Evolutionary conservation across 2,113 vertebrate species (phyloP).

Genomic region (Antechinus flavipes): DNA sequence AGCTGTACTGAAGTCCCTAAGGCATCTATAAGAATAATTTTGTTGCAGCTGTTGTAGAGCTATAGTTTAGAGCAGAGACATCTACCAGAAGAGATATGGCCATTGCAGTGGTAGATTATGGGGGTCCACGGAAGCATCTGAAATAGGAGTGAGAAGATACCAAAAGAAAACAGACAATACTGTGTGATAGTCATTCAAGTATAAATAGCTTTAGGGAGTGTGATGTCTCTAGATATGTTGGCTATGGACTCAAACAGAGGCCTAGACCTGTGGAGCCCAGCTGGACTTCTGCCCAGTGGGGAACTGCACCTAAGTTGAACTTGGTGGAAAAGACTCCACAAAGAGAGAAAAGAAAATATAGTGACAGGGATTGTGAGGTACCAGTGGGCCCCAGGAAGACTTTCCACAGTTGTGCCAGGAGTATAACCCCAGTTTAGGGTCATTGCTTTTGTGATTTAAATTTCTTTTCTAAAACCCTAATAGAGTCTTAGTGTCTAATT

Average conservation of each 20-base stretch:
- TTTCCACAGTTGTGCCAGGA: not conserved
- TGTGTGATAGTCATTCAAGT: not conserved
- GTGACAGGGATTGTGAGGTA: not conserved
- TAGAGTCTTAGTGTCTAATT: not conserved
- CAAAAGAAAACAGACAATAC: conserved; percentile 17
- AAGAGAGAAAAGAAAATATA: not conserved
- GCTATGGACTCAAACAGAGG: not conserved
- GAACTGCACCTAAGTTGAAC: not conserved
- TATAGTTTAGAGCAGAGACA: not conserved
- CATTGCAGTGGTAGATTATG: not conserved
- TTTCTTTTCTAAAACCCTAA: not conserved
- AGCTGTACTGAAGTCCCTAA: not conserved
- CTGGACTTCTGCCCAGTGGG: not conserved
- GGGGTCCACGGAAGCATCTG: not conserved
- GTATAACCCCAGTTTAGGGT: not conserved
- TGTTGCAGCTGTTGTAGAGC: not conserved
- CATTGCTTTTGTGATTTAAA: not conserved
- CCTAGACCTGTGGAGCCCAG: not conserved
- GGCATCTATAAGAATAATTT: not conserved
- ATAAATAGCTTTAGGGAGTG: not conserved
- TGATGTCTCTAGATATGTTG: not conserved
- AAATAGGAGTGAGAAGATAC: not conserved
- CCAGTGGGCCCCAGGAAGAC: not conserved
- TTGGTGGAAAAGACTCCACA: not conserved
- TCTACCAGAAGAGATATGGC: not conserved